phyloP scores from a whole-genome alignment of 2,888 invertebrate species.

The Drosophila kambysellisi region DNA sequence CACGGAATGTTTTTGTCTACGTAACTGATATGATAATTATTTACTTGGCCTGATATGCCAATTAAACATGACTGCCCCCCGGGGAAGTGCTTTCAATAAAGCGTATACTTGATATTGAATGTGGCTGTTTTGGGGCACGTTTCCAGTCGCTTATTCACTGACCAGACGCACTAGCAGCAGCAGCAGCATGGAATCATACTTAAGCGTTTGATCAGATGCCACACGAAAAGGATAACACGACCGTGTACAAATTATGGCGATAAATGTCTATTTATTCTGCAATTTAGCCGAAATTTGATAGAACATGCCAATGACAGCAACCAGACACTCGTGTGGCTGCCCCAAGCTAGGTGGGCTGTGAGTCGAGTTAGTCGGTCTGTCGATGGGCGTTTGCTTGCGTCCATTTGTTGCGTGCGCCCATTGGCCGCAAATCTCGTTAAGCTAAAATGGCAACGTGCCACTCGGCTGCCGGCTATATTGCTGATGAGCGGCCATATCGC shows the following conservation, averaged over 20 bases:
- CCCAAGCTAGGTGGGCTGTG: slow-evolving; percentile 5
- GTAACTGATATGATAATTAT: slow-evolving; percentile 75
- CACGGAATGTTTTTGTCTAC: slow-evolving; percentile 10
- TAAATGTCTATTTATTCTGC: slow-evolving; percentile 80
- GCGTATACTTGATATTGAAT: slow-evolving; percentile 57
- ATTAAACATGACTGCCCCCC: slow-evolving; percentile 43
- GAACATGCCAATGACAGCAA: slow-evolving; percentile 69
- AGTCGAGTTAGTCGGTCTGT: neutral
- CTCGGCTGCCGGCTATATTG: slow-evolving; percentile 58
- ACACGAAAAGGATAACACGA: slow-evolving; percentile 63
- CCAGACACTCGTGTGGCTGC: slow-evolving; percentile 30
- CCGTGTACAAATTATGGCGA: slow-evolving; percentile 76
- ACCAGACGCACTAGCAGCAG: neutral
- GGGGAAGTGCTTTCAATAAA: slow-evolving; percentile 10
- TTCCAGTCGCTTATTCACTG: slow-evolving; percentile 3
- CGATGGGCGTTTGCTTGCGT: slow-evolving; percentile 21
- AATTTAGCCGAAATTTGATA: slow-evolving; percentile 79
- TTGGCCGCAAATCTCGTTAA: slow-evolving; percentile 78
- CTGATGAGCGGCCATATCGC: slow-evolving; percentile 68
- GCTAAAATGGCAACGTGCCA: slow-evolving; percentile 78
- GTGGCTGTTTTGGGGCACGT: slow-evolving; percentile 3
- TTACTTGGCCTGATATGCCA: slow-evolving; percentile 57
- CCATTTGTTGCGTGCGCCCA: slow-evolving; percentile 62
- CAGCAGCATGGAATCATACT: slow-evolving; percentile 3
- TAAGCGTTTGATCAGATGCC: slow-evolving; percentile 17